Base-by-base conservation (phyloP, 2,113 vertebrate genomes). In the Lipotes vexillifer region DNA sequence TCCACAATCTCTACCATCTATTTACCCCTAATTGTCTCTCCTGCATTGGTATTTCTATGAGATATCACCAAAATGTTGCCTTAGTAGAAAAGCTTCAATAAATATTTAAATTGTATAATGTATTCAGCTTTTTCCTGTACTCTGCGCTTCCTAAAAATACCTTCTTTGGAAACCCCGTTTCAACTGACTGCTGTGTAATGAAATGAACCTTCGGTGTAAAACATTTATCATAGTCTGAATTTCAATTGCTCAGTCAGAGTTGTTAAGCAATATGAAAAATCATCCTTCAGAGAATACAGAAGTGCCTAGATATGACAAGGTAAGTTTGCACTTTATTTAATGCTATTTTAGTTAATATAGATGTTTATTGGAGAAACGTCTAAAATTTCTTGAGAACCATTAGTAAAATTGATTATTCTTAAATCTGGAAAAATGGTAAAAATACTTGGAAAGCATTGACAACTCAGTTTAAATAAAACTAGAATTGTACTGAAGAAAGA, bases 21-120 rank as follows among this genome's bases (percentile, higher is more conserved):
- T 89, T 97, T 96, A 89, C 36, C 61, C 14, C 78, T 89, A 75
- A 94, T 97, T 97, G 87, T 80, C 72, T 92, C 41, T 95, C 90
- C 74, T 27, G 14, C 75, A 88, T 91, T 96, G 88, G 82, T 94
- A 93, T 92, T 95, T 97, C 49, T 93, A 80, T 96, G 78, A 77
- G 68, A 63, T 97, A 96, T 80, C n/a, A 72, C 89, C 69, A 94
- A 98, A 97, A 87, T 93, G 89, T 97, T 97, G 86, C 89, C 94
- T 97, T 93, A 96, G 93, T 97, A 93, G 93, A 84, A 98, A 97
- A 95, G 68, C 82, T 96, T 97, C 87, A 88, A 97, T 97, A 97
- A 98, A 98, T 98, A 98, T 96, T 98, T 97, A 97, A 98, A 96
- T 97, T 95, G 82, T 81, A 23, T 95, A 92, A 98, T 94, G 20